Evolutionary conservation across 2,888 invertebrate genomes (phyloP), one percentile per base, ranked within the genome.

Genomic region (Periphyllus acericola): DNA sequence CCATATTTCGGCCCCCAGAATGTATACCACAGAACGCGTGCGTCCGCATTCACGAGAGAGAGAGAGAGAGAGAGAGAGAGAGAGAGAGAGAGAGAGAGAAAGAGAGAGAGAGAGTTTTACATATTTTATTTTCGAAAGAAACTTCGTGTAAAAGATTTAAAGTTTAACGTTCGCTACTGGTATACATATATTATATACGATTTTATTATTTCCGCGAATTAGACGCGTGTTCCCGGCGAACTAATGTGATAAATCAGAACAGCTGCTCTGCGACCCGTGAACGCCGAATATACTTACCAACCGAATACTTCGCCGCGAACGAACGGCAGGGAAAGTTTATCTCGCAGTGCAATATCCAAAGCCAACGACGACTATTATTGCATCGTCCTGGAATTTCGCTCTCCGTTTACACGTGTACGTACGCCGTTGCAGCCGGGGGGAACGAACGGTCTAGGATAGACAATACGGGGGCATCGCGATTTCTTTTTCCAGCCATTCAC

Each of bases 171-270:
- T 17, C n/a, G n/a, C 36, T n/a, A 60, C 34, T n/a, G 19, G 80
- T 72, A 60, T 60, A 79, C 72, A 29, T n/a, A n/a, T n/a, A n/a
- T n/a, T n/a, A n/a, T n/a, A n/a, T n/a, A n/a, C n/a, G 17, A 55
- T 79, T 72, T 72, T 86, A 72, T 80, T 86, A 86, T 86, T 80
- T 79, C 11, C 29, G 29, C 55, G 29, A 34, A 68, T 76, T 68
- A 46, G 34, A 55, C 34, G 68, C 72, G 55, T 71, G 72, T 74
- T 72, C 36, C 60, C 80, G 72, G 80, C 80, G 79, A 86, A 86
- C 79, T 79, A 86, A 72, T 79, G 79, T 55, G 71, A 80, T 86
- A 86, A 86, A 86, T 86, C 79, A 80, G 55, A 86, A 86, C 86
- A 80, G 72, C 71, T 72, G 72, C 55, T 55, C 86, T 60, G 60